Evolutionary conservation across 1,140 invertebrate species (phyloP).

Genomic region (Pseudomyrmex pallidus): DNA sequence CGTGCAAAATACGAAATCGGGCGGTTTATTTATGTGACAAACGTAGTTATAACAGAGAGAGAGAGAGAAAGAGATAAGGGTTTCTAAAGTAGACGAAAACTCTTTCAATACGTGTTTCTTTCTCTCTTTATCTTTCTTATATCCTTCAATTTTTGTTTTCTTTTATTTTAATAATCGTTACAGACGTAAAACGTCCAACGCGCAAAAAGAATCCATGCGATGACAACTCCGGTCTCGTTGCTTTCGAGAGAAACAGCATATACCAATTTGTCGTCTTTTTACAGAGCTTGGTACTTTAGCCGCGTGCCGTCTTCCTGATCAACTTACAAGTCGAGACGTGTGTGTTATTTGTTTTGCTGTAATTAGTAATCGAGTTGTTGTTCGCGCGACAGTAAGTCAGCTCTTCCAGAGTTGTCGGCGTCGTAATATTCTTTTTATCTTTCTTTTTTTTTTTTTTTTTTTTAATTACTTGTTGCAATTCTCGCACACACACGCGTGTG

Average conservation of each 20-base stretch:
- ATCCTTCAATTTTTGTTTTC: no score
- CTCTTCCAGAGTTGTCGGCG: neutral
- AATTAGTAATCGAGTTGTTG: no score
- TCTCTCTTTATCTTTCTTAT: no score
- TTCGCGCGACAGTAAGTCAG: no score
- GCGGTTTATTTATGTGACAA: conserved; percentile 54
- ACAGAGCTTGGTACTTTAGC: no score
- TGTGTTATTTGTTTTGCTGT: no score
- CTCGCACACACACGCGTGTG: neutral
- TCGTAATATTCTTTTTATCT: neutral
- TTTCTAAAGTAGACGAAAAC: conserved; percentile 1
- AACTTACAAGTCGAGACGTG: no score
- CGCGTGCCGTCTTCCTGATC: no score
- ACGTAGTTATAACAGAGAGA: conserved; percentile 34
- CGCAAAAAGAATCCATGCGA: neutral
- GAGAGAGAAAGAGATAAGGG: no score
- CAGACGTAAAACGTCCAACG: conserved; percentile 24
- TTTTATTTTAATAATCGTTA: conserved; percentile 34
- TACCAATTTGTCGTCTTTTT: no score
- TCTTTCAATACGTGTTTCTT: conserved; percentile 4
- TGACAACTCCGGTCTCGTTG: no score
- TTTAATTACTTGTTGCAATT: neutral
- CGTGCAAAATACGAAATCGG: conserved; percentile 33
- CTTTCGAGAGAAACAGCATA: no score
- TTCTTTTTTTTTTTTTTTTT: neutral